phyloP scores from a whole-genome alignment of 2,113 vertebrate genomes.

The Gymnarchus niloticus region DNA sequence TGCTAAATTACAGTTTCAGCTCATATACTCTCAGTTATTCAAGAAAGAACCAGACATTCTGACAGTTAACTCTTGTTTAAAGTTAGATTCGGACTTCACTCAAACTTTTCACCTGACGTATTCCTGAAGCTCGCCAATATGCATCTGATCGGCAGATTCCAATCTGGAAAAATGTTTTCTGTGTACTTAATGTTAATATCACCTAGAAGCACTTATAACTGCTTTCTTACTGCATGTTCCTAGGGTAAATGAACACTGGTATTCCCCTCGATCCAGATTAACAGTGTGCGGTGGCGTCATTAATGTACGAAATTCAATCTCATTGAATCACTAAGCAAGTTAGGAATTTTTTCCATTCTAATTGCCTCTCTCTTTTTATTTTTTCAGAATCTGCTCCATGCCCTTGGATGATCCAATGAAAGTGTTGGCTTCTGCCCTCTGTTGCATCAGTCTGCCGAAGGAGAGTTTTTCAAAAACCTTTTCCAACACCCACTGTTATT shows the following conservation, averaged over 20 bases:
- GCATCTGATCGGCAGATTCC: neutral
- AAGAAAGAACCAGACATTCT: neutral
- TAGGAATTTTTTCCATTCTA: neutral
- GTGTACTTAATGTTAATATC: neutral
- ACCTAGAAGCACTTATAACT: neutral
- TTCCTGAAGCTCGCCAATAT: neutral
- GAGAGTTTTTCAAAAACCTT: neutral
- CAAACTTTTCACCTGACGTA: neutral
- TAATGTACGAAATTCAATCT: neutral
- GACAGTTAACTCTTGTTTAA: neutral
- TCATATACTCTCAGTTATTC: neutral
- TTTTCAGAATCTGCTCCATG: neutral
- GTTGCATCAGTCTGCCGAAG: slow-evolving; percentile 2
- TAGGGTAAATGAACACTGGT: neutral
- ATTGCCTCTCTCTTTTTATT: neutral
- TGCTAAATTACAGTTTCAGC: neutral
- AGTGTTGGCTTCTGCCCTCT: neutral
- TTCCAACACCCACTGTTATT: neutral
- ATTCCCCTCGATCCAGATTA: neutral
- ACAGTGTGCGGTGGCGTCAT: neutral
- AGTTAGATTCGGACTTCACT: neutral
- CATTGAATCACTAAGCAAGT: neutral
- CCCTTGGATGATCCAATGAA: neutral
- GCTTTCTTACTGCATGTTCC: neutral
- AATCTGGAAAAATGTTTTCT: neutral